Evolutionary conservation across 1,140 invertebrate genomes (phyloP), one percentile per base, ranked within the genome.

Genomic region (Scaptomyza montana): DNA sequence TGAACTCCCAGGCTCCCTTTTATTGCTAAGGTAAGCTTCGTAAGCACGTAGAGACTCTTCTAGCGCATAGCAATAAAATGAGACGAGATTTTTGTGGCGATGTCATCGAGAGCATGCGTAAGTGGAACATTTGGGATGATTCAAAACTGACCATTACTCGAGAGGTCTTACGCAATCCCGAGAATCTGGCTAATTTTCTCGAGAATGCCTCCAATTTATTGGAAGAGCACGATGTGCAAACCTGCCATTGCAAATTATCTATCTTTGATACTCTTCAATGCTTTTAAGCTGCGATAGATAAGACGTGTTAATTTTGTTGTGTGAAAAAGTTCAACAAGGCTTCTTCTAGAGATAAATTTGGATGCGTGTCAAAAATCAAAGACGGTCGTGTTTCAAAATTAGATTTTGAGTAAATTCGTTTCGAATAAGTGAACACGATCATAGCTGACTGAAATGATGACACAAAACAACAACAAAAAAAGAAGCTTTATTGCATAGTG

Each of bases 81-180:
- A 43, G 41, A 3, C 10, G 19, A 1, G 21, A 51, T 3, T 86
- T 86, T 36, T 86, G 81, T n/a, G 9, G 54, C 3, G 64, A 80
- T 19, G 67, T 86, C 10, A 66, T 72, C 5, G 6, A 50, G 0
- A 77, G 64, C 30, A 78, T 86, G 78, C 51, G 49, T 3, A 49
- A 72, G 13, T 86, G 81, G 77, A 54, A 39, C 0, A 57, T 78
- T 9, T 78, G 62, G 63, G 25, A 62, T 30, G 51, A 47, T 3
- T 1, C 45, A 0, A 19, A 36, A 0, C 1, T 46, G 2, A 19
- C 3, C 0, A 10, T 78, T 2, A 16, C 1, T 3, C 36, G 43
- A 0, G 19, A 67, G 7, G 0, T 71, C 2, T 68, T 67, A 5
- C 16, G 6, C 2, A 13, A 10, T 12, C 55, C 63, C 5, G 54